Conservation (phyloP, 2,797 vertebrate genomes). For the Pantherophis alleghaniensis region DNA sequence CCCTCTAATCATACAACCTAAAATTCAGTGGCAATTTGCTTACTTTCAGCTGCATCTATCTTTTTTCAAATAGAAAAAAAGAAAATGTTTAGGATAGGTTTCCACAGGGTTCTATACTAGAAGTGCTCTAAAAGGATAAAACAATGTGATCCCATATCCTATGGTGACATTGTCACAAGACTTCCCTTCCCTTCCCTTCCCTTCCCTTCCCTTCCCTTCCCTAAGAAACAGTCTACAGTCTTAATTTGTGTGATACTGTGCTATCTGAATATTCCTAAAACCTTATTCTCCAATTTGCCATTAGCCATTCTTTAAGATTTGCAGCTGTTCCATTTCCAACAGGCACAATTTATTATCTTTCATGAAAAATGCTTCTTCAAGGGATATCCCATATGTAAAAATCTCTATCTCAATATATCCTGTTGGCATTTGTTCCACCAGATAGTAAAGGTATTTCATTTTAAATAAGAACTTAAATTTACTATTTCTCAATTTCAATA, state of each 20-base stretch:
- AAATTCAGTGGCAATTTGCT: not conserved
- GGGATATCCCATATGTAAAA: not conserved
- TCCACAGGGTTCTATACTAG: not conserved
- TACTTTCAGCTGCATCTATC: not conserved
- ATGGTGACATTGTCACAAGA: not conserved
- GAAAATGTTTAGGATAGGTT: not conserved
- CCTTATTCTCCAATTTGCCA: not conserved
- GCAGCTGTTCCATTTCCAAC: not conserved
- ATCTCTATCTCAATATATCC: not conserved
- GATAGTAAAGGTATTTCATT: not conserved
- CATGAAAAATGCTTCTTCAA: not conserved
- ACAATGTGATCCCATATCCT: not conserved
- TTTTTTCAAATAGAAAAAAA: not conserved
- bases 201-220: too few species aligned
- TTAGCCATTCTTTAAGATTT: not conserved
- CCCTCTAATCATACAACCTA: not conserved
- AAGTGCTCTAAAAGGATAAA: not conserved
- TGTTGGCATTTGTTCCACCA: not conserved
- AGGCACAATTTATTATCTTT: not conserved
- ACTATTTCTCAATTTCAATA: not conserved
- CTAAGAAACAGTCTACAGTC: not conserved
- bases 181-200: not conserved
- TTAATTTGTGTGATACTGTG: not conserved
- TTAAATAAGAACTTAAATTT: not conserved
- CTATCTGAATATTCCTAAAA: not conserved